Evolutionary conservation across 2,113 vertebrate genomes (phyloP), one percentile per base, ranked within the genome.

Genomic region (Podarcis cretensis): DNA sequence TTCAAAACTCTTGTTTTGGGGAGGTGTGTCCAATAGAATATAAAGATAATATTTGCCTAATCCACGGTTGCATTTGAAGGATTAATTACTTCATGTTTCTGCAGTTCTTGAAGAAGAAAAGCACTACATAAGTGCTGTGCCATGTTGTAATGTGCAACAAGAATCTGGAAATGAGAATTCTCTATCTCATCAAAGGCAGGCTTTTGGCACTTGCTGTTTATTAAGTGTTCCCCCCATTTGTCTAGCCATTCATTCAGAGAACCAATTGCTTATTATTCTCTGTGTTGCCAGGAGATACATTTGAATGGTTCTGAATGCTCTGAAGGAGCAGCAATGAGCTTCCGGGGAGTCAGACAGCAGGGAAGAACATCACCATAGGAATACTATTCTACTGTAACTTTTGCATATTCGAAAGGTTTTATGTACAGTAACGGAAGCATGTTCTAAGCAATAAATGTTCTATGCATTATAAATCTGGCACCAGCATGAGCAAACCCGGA

Each of bases 321-420:
- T 43, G 32, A 69, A 69, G 23, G 35, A 59, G 75, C 81, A 90
- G 74, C 86, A 89, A 91, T 90, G 30, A 75, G 85, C 84, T 93
- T 92, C 90, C 59, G 85, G 80, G 71, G 27, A 88, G 5, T 89
- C 8, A 83, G 12, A 32, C 27, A 91, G 13, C 32, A 89, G 48
- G 54, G 75, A 77, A 12, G 80, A 91, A 66, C 20, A 86, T 30
- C 6, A 83, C 86, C 69, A 87, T 89, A 40, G 54, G 87, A 77
- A 66, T 84, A 88, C 74, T 85, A 89, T 66, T 90, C 65, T 92
- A 87, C 27, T 83, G 20, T 87, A 88, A 21, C 6, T 79, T 48
- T n/a, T 37, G 32, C 43, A 79, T 90, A 71, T 83, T 78, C 89
- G 75, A 69, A 86, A 91, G 76, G 63, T 32, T 81, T 68, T 73